phyloP scores from a whole-genome alignment of 2,797 vertebrate species.

The Neopelma chrysocephalum region DNA sequence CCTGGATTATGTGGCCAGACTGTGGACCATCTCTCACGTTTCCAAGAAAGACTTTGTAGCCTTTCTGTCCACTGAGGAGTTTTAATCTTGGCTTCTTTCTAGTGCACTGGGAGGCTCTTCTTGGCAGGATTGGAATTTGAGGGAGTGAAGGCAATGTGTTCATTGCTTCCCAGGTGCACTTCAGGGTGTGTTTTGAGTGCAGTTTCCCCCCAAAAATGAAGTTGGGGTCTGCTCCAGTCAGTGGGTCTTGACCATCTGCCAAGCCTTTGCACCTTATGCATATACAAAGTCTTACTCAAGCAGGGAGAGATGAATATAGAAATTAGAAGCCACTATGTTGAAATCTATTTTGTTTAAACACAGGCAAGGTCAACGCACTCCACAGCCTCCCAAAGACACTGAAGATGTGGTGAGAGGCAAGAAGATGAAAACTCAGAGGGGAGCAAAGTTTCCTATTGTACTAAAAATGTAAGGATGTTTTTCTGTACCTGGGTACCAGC shows the following conservation, averaged over 20 bases:
- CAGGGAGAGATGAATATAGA: not conserved
- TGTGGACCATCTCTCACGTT: not conserved
- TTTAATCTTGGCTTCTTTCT: not conserved
- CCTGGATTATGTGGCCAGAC: accelerated
- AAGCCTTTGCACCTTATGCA: not conserved
- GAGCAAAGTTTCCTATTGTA: not conserved
- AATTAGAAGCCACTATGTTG: not conserved
- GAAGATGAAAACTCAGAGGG: not conserved
- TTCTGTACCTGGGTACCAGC: not conserved
- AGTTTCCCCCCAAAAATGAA: not conserved
- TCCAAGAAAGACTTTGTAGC: not conserved
- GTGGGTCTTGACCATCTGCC: not conserved
- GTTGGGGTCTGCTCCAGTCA: accelerated
- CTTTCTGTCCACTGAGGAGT: not conserved
- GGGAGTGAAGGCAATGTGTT: not conserved
- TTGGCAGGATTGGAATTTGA: not conserved
- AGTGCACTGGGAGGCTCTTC: not conserved
- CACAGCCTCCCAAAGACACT: not conserved
- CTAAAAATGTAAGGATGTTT: not conserved
- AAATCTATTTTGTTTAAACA: not conserved
- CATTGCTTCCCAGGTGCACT: not conserved
- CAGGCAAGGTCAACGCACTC: not conserved
- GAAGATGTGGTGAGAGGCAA: not conserved
- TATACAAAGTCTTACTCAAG: not conserved
- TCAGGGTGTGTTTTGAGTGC: not conserved